phyloP scores from a whole-genome alignment of 1,140 invertebrate genomes.

The Idris sp. region DNA sequence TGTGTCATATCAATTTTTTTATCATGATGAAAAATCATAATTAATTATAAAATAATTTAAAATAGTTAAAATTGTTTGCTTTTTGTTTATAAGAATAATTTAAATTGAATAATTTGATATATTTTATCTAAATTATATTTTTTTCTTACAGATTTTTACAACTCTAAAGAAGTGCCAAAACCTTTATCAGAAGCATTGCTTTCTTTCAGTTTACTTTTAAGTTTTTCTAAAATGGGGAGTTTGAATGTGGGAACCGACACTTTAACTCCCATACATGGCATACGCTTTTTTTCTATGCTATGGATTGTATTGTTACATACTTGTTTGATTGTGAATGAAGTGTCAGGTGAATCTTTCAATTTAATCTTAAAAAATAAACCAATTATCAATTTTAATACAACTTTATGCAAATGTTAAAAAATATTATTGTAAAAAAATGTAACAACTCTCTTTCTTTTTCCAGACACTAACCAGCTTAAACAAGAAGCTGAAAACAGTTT shows the following conservation, averaged over 20 bases:
- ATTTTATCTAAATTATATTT: background rate
- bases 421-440: no score
- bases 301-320: slow-evolving; percentile 75
- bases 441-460: slow-evolving; percentile 28
- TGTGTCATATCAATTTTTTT: no score
- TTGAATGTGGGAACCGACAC: slow-evolving; percentile 70
- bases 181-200: slow-evolving; percentile 65
- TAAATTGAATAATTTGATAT: no score
- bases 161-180: slow-evolving; percentile 57
- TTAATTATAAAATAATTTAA: no score
- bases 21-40: no score
- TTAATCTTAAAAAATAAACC: no score
- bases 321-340: slow-evolving; percentile 70
- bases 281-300: slow-evolving; percentile 72
- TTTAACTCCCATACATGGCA: slow-evolving; percentile 73
- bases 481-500: slow-evolving; percentile 69
- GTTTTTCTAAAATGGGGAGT: slow-evolving; percentile 66
- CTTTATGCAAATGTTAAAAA: no score
- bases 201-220: slow-evolving; percentile 67
- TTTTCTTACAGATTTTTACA: slow-evolving; percentile 49
- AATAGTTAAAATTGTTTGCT: no score
- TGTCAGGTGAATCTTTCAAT: slow-evolving; percentile 69
- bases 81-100: no score
- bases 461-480: slow-evolving; percentile 71
- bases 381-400: no score